These are phyloP conservation scores for Temnothorax unifasciatus DNA, from an alignment of 2,888 invertebrate species.

Conservation along the genomic window DNA sequence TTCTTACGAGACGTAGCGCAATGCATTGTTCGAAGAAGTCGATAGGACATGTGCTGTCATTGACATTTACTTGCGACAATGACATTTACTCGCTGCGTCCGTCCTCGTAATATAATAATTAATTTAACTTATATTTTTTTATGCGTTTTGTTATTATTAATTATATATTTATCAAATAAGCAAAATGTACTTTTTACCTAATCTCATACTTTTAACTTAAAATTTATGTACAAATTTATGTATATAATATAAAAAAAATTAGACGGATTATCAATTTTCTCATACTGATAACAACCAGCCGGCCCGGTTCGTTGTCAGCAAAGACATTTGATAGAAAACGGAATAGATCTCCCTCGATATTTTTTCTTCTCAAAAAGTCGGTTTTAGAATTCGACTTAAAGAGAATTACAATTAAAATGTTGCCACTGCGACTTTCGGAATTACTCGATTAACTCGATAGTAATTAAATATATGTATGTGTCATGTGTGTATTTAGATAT, in stretches of 20 bases:
- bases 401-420: background rate
- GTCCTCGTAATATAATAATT: background rate
- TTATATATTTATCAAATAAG: background rate
- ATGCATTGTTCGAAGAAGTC: background rate
- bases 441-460: background rate
- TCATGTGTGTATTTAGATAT: background rate
- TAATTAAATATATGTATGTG: background rate
- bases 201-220: background rate
- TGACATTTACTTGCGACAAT: background rate
- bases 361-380: background rate
- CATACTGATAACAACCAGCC: background rate
- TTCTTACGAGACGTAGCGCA: background rate
- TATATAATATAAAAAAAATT: background rate
- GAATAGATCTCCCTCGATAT: background rate
- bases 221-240: background rate
- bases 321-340: background rate
- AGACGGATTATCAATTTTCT: conserved; percentile 5
- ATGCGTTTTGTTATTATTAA: background rate
- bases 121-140: conserved; percentile 1
- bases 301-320: background rate
- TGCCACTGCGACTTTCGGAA: background rate
- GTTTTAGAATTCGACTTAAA: background rate
- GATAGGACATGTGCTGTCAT: too few relatives aligned
- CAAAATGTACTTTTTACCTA: background rate
- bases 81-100: background rate